Evolutionary conservation across 2,113 vertebrate species (phyloP).

Genomic region (Pogona vitticeps): DNA sequence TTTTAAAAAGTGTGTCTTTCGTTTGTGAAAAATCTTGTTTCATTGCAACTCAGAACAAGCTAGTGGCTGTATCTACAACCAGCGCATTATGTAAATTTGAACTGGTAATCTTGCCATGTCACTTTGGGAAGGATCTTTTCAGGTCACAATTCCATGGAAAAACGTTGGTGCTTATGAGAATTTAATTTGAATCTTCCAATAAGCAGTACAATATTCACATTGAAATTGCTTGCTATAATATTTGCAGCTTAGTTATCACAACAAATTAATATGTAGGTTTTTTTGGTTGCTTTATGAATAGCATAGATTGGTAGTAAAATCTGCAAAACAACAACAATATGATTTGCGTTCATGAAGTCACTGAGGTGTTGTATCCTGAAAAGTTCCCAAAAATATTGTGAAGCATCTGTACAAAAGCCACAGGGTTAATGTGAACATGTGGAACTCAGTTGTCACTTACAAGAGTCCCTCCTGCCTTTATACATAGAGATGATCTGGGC

Average conservation of each 20-base stretch:
- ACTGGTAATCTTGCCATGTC: background rate
- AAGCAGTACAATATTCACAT: background rate
- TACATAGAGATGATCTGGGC: background rate
- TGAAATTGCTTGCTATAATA: background rate
- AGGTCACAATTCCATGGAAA: background rate
- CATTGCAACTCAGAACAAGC: background rate
- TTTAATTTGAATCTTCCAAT: background rate
- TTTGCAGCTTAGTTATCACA: background rate
- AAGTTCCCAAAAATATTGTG: background rate
- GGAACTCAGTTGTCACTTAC: background rate
- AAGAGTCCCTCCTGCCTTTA: background rate
- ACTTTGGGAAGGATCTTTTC: background rate
- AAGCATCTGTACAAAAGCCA: conserved; percentile 13
- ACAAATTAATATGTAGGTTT: background rate
- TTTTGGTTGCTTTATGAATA: background rate
- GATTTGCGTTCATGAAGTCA: background rate
- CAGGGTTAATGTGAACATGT: background rate
- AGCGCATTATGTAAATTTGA: background rate
- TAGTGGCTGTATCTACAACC: background rate
- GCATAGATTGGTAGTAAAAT: background rate
- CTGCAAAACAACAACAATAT: background rate
- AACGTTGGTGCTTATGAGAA: background rate
- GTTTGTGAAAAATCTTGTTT: background rate
- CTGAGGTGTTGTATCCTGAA: background rate
- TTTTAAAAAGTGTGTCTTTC: background rate